Base-by-base conservation (phyloP, 1,140 invertebrate genomes). In the Psix sp. region DNA sequence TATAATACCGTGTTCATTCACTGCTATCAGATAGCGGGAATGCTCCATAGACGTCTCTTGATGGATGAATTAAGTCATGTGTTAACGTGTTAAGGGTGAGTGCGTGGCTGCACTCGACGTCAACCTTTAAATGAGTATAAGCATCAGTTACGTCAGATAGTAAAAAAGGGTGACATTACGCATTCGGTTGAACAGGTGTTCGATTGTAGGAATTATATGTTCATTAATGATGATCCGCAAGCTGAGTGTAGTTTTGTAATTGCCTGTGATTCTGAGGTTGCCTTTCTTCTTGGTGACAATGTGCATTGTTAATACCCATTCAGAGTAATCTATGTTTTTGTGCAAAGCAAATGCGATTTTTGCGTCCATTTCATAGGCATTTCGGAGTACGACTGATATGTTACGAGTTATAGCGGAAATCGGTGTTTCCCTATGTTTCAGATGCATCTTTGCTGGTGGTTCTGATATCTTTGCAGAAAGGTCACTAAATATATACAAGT, bases 181-280 rank as follows among this genome's bases (percentile, higher is more conserved):
- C 65, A 79, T 76, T 35, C 66, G 21, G 24, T 63, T 78, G 18
- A 77, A 24, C 21, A 24, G 9, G 21, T 24, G 21, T 5, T 24
- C 21, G 4, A 77, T 14, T 18, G 46, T 74, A 5, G 74, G 65
- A 36, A 74, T 74, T 6, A 57, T 62, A 17, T 78, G 49, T 18
- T 80, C 77, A 59, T 80, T 63, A 17, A 78, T 59, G 24, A 77
- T 68, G 9, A 78, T 76, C 33, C 31, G 65, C 5, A 46, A 65
- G 33, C 72, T 78, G 14, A 77, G 24, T 2, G 49, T 78, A 2
- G 68, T 46, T 33, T 75, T 77, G 39, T 77, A 78, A 26, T 77
- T 70, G 1, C 74, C 65, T 2, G 76, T 74, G 14, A 78, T 77
- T 10, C 66, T 14, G 3, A 78, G 14, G 17, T 70, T 59, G 1